Percentiles rank a stretch among this genome's conserved stretches.
Evolutionary conservation across 2,888 invertebrate genomes (phyloP).

Genomic region (Cephus pygmeus): DNA sequence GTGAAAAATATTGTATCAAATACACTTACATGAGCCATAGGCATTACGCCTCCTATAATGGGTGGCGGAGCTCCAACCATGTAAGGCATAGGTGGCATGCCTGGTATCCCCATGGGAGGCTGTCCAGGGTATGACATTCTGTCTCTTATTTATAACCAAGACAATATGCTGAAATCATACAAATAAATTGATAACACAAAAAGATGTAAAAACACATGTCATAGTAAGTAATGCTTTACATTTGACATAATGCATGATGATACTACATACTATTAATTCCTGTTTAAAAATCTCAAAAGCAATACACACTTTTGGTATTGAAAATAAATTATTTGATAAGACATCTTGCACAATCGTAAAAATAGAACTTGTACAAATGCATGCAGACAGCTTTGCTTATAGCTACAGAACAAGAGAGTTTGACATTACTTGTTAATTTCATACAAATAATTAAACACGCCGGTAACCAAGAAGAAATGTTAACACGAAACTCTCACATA

Average conservation of each 20-base stretch:
- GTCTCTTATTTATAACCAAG: constrained; percentile 4
- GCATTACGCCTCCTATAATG: constrained; percentile 78
- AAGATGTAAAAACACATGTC: constrained; percentile 1
- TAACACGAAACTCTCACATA: background rate
- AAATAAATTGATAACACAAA: background rate
- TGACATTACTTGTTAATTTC: background rate
- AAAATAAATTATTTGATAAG: background rate
- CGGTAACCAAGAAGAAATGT: background rate
- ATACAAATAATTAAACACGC: background rate
- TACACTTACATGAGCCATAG: constrained; percentile 78
- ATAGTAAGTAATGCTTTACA: background rate
- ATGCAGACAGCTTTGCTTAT: background rate
- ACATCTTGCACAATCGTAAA: background rate
- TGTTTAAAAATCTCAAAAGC: background rate
- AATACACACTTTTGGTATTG: background rate
- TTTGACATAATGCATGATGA: background rate
- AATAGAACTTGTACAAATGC: background rate
- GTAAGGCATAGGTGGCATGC: constrained; percentile 78
- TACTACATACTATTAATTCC: background rate
- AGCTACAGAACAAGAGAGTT: background rate
- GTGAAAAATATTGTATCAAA: background rate
- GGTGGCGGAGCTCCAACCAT: constrained; percentile 71
- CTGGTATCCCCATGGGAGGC: constrained; percentile 79
- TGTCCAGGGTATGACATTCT: constrained; percentile 91
- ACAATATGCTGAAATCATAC: background rate